phyloP scores from a whole-genome alignment of 1,140 invertebrate genomes.

The Copidosoma floridanum region DNA sequence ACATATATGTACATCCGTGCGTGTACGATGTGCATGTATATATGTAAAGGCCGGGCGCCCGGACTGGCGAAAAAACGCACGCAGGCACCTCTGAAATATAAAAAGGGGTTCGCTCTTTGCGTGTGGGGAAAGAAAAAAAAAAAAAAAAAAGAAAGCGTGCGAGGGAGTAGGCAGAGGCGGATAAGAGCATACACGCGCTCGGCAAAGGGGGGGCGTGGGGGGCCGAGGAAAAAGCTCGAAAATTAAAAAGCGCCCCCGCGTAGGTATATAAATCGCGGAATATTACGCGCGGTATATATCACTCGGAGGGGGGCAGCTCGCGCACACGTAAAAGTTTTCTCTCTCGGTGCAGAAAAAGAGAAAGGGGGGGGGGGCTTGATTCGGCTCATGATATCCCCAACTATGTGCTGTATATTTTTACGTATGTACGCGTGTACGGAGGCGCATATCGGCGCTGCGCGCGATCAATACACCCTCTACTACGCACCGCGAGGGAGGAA shows the following conservation, averaged over 20 bases:
- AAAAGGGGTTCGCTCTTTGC: not conserved
- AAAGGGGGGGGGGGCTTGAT: constrained; percentile 6
- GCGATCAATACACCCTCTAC: constrained; percentile 23
- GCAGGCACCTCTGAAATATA: not conserved
- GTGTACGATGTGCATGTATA: not conserved
- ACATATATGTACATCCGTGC: not conserved
- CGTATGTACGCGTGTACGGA: too few relatives aligned
- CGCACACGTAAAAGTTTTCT: not conserved
- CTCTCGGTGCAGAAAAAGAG: not conserved
- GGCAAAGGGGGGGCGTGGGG: not conserved
- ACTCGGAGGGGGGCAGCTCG: not conserved
- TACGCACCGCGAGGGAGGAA: not conserved
- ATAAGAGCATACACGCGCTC: not conserved
- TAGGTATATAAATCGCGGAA: constrained; percentile 24
- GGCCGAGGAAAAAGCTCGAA: constrained; percentile 19
- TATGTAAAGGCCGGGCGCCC: not conserved
- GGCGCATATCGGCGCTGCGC: constrained; percentile 9
- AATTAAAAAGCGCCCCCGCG: constrained; percentile 28
- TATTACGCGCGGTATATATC: constrained; percentile 26
- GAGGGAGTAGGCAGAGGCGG: not conserved
- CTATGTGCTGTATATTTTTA: too few relatives aligned
- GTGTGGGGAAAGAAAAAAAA: not conserved
- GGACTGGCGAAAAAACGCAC: not conserved
- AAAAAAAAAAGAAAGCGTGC: not conserved
- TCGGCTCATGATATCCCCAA: constrained; percentile 9